These are phyloP conservation scores for Dendrocopos noguchii DNA, from an alignment of 2,113 vertebrate genomes.

Conservation along the genomic window DNA sequence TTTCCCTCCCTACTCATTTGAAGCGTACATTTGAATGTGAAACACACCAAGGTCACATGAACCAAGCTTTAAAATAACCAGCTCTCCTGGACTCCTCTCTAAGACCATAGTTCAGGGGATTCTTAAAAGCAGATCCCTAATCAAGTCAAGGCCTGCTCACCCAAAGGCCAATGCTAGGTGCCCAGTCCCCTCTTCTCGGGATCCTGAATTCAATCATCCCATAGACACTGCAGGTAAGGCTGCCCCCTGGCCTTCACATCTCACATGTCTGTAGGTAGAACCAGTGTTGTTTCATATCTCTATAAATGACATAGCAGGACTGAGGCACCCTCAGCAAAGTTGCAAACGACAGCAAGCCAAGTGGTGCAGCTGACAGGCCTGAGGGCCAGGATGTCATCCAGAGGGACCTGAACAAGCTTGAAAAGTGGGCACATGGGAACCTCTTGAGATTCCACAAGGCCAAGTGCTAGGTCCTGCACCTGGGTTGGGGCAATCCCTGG, in stretches of 20 bases:
- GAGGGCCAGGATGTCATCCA: no score
- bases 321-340: no score
- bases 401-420: no score
- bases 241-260: not conserved
- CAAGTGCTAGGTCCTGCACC: no score
- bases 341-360: no score
- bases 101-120: rapidly evolving
- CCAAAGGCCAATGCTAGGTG: not conserved
- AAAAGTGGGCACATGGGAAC: no score
- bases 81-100: not conserved
- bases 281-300: no score
- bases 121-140: not conserved
- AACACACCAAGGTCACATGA: not conserved
- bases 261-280: not conserved
- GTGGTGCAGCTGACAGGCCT: no score
- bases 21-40: rapidly evolving
- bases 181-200: not conserved
- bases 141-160: not conserved
- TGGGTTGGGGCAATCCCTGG: no score
- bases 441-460: no score
- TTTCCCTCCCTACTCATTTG: not conserved
- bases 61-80: not conserved
- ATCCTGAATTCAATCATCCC: not conserved
- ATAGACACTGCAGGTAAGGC: not conserved
- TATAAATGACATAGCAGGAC: no score